phyloP scores from a whole-genome alignment of 2,888 invertebrate species.

The Drosophila kuntzei region DNA sequence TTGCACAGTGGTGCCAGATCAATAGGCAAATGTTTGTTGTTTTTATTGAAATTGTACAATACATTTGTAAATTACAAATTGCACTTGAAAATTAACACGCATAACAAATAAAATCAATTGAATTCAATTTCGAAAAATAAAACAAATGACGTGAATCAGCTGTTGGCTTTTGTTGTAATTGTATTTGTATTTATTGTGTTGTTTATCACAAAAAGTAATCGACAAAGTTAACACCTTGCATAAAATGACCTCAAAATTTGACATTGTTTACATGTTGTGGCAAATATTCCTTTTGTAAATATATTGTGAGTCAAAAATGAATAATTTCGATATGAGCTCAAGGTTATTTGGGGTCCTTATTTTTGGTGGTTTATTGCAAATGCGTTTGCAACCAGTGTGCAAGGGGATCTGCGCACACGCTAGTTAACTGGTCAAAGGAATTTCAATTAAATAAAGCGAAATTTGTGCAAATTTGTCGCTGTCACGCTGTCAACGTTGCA shows the following conservation, averaged over 20 bases:
- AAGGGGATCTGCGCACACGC: constrained; percentile 29
- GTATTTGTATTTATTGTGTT: constrained; percentile 5
- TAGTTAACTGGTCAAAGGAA: constrained; percentile 53
- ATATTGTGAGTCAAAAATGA: not conserved
- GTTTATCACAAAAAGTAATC: constrained; percentile 5
- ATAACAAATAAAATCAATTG: not conserved
- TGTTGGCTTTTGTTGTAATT: constrained; percentile 4
- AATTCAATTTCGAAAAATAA: not conserved
- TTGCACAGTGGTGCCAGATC: constrained; percentile 42
- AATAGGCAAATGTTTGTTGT: constrained; percentile 14
- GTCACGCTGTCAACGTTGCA: constrained; percentile 41
- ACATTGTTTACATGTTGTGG: not conserved
- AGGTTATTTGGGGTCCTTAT: constrained; percentile 23
- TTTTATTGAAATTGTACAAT: not conserved
- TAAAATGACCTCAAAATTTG: not conserved
- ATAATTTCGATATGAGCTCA: constrained; percentile 19
- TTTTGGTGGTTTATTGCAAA: not conserved
- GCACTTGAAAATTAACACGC: constrained; percentile 10
- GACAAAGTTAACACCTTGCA: constrained; percentile 6
- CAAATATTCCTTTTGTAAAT: not conserved
- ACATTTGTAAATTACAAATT: constrained; percentile 15
- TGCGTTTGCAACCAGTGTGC: constrained; percentile 34
- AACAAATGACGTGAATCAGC: constrained; percentile 18
- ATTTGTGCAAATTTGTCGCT: constrained; percentile 57
- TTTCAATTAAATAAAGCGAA: constrained; percentile 67